Percentiles rank a stretch among this genome's conserved stretches.
Evolutionary conservation across 2,888 invertebrate genomes (phyloP).

Genomic region (Steinernema scapterisci): DNA sequence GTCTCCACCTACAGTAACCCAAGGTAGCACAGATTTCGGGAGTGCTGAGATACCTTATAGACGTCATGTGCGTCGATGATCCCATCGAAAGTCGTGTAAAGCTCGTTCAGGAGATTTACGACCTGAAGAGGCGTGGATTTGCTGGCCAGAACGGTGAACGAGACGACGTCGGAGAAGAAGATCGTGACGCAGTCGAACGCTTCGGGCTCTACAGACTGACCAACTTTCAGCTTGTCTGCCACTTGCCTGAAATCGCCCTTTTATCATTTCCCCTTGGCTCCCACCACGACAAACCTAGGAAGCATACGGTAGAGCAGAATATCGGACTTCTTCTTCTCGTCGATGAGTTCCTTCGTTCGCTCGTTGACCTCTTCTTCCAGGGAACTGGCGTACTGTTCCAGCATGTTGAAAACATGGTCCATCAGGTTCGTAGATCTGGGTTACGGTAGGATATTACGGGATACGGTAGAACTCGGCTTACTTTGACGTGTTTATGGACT

Average conservation of each 20-base stretch:
- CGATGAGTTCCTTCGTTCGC: constrained; percentile 31
- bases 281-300: constrained; percentile 7
- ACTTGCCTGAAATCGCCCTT: constrained; percentile 43
- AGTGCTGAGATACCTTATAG: constrained; percentile 27
- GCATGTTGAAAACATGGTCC: constrained; percentile 33
- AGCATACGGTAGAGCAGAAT: constrained; percentile 34
- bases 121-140: constrained; percentile 38
- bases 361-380: constrained; percentile 34
- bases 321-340: constrained; percentile 32
- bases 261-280: background rate
- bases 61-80: constrained; percentile 35
- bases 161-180: constrained; percentile 39
- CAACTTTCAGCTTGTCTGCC: constrained; percentile 48
- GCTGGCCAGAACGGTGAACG: constrained; percentile 40
- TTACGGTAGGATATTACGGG: background rate
- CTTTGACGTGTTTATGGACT: background rate
- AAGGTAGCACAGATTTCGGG: background rate
- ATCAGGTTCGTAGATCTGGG: constrained; percentile 22
- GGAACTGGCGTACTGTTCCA: constrained; percentile 33
- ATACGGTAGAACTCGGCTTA: background rate
- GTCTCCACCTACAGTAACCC: constrained; percentile 40
- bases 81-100: constrained; percentile 36
- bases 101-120: constrained; percentile 35
- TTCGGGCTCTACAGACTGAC: constrained; percentile 51
- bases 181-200: constrained; percentile 41